phyloP scores from a whole-genome alignment of 1,140 invertebrate genomes.

The Dinoponera quadriceps region DNA sequence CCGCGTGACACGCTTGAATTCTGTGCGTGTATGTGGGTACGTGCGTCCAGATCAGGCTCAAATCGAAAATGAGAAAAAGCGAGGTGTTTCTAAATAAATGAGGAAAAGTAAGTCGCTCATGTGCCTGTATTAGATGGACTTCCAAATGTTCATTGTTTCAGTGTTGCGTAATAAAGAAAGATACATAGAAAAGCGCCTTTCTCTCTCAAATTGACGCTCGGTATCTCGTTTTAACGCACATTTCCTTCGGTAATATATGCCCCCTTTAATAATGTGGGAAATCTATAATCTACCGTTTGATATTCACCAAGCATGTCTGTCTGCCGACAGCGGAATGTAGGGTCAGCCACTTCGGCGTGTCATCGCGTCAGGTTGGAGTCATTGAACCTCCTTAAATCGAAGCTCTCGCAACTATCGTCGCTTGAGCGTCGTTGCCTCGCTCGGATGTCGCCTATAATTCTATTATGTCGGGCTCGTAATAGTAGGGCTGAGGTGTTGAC shows the following conservation, averaged over 20 bases:
- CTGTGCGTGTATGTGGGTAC: too few species aligned
- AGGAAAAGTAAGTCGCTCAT: too few species aligned
- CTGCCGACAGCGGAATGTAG: neutral
- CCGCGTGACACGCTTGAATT: too few species aligned
- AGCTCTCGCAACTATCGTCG: conserved; percentile 3
- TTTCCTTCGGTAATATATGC: neutral
- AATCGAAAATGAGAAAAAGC: too few species aligned
- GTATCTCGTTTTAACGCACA: neutral
- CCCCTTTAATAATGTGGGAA: neutral
- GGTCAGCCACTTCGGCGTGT: neutral
- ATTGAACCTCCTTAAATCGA: conserved; percentile 1
- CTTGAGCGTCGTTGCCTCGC: conserved; percentile 20
- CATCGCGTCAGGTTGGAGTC: neutral
- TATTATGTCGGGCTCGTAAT: conserved; percentile 66
- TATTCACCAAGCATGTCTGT: neutral
- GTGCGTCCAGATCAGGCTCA: too few species aligned
- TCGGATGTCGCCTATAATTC: conserved; percentile 69
- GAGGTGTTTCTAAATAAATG: too few species aligned
- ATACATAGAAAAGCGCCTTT: neutral
- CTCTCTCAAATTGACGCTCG: neutral
- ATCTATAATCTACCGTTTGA: neutral
- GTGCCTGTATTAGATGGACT: too few species aligned
- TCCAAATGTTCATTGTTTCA: too few species aligned
- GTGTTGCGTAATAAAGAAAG: neutral
- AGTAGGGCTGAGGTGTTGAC: conserved; percentile 69